Conservation (phyloP, 2,888 invertebrate species). For the Mycogona germanica region DNA sequence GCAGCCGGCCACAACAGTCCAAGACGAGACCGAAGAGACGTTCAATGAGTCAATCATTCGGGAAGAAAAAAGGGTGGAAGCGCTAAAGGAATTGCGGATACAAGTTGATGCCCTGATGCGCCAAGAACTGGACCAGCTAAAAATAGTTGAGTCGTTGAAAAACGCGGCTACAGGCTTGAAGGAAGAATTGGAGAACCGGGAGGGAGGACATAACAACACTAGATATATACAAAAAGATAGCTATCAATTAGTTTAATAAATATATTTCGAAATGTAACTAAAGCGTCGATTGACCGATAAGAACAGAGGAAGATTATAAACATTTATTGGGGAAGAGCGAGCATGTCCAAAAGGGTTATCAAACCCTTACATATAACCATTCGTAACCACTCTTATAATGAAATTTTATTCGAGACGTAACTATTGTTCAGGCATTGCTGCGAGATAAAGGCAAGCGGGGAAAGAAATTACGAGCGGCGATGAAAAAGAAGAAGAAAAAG, state of each 20-base stretch:
- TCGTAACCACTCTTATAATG: neutral
- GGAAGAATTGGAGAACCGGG: no score
- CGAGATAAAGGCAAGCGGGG: conserved; percentile 43
- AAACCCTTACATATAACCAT: conserved; percentile 11
- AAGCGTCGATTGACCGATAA: no score
- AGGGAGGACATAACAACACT: no score
- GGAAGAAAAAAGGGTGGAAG: conserved; percentile 63
- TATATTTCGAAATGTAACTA: no score
- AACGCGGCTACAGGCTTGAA: no score
- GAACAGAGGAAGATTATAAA: no score
- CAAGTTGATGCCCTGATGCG: conserved; percentile 54
- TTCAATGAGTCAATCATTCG: conserved; percentile 73
- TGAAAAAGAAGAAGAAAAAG: conserved; percentile 50
- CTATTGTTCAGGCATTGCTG: conserved; percentile 24
- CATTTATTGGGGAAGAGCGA: no score
- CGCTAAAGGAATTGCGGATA: conserved; percentile 68
- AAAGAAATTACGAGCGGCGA: conserved; percentile 54
- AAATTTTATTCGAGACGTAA: neutral
- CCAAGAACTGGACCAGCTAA: conserved; percentile 45
- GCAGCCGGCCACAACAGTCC: no score
- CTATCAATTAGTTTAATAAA: no score
- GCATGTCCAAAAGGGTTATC: no score
- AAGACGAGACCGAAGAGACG: conserved; percentile 63
- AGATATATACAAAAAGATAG: no score
- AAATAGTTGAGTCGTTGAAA: no score